Evolutionary conservation across 1,140 invertebrate species (phyloP), one percentile per base, ranked within the genome.

Genomic region (Eueides isabella): DNA sequence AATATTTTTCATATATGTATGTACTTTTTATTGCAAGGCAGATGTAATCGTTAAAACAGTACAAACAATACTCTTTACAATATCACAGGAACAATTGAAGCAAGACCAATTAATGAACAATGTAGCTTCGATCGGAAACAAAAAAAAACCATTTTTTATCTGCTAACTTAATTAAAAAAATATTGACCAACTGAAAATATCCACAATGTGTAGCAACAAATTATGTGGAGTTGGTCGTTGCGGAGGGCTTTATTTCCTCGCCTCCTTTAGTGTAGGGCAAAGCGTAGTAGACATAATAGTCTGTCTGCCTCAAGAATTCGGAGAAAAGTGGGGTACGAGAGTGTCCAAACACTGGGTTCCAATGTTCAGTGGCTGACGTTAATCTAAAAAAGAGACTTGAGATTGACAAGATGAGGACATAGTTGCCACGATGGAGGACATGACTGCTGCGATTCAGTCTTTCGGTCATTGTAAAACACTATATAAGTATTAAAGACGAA

Each of bases 61-160:
- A 48, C 6, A 48, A 48, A 48, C 41, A 48, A 48, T 48, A 19
- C 41, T 48, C 7, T 48, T 48, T 48, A 19, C 16, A 48, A 48
- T 16, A 38, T 16, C 35, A 38, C 35, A 38, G 35, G n/a, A 48
- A 48, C 41, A 48, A 19, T 48, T 19, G 41, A 48, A 48, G 41
- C 41, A 48, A 48, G 41, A 48, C 41, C 41, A 48, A 48, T 48
- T 48, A 48, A 48, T 19, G 41, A 19, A 19, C 41, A 48, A 38
- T 38, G 35, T 38, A n/a, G n/a, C 16, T 48, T 19, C 41, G 19
- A 9, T 48, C 41, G n/a, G 7, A 19, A 19, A 48, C 41, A 48
- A 48, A 16, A 38, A 48, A 48, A 16, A 38, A 38, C 14, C 41
- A 7, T 48, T 48, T 44, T 48, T 48, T 48, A 19, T 48, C 16